Conservation (phyloP, 2,113 vertebrate species). For the Gobius niger region DNA sequence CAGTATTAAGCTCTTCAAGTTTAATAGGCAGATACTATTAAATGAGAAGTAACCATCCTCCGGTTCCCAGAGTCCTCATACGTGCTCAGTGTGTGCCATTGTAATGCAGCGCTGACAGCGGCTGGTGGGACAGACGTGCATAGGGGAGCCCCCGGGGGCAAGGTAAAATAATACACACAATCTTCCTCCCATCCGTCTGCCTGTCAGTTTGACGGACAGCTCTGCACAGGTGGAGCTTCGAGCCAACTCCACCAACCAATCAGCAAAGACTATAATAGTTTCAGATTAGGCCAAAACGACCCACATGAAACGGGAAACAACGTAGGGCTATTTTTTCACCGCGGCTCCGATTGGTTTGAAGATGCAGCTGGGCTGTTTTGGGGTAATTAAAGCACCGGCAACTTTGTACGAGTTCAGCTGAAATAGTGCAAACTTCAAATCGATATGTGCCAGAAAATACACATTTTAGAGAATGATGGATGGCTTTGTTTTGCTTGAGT, state of each 20-base stretch:
- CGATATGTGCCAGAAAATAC: background rate
- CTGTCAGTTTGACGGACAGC: slow-evolving; percentile 38
- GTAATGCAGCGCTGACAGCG: slow-evolving; percentile 10
- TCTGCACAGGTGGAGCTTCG: slow-evolving; percentile 1
- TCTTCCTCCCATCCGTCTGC: slow-evolving; percentile 31
- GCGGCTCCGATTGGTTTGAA: slow-evolving; percentile 18
- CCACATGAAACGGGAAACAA: slow-evolving; percentile 4
- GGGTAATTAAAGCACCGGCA: background rate
- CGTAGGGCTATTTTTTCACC: slow-evolving; percentile 7
- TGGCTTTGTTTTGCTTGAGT: too few species aligned
- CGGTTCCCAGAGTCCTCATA: background rate
- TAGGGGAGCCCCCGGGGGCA: slow-evolving; percentile 13
- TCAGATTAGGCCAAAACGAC: background rate
- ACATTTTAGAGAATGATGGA: too few species aligned
- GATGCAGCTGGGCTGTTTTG: background rate
- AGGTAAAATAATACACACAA: slow-evolving; percentile 26
- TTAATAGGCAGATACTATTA: too few species aligned
- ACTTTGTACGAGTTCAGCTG: background rate
- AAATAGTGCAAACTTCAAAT: background rate
- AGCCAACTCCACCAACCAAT: slow-evolving; percentile 1
- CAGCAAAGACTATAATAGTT: background rate
- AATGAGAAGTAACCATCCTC: background rate
- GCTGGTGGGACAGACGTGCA: slow-evolving; percentile 19
- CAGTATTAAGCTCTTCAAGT: too few species aligned
- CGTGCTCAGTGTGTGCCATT: background rate